Evolutionary conservation across 2,888 invertebrate species (phyloP).

Genomic region (Zygothrica quintamaculata): DNA sequence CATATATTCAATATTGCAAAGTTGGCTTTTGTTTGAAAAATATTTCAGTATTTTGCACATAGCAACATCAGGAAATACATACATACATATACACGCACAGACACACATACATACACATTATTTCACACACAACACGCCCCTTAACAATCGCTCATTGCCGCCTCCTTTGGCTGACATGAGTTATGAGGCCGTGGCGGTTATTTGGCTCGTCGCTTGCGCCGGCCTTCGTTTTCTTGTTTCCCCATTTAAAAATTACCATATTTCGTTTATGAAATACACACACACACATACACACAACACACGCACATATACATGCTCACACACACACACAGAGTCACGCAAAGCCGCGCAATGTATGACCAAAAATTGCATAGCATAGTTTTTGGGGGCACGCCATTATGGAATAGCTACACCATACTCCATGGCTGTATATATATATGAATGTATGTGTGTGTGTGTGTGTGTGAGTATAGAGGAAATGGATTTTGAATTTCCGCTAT

Average conservation of each 20-base stretch:
- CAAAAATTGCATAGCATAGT: conserved; percentile 49
- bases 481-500: conserved; percentile 72
- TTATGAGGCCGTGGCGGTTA: conserved; percentile 61
- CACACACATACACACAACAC: conserved; percentile 13
- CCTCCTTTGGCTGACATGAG: conserved; percentile 56
- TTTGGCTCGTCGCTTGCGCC: conserved; percentile 44
- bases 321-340: conserved; percentile 3
- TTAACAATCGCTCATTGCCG: conserved; percentile 70
- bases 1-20: conserved; percentile 76
- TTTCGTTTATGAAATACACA: conserved; percentile 44
- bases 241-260: conserved; percentile 70
- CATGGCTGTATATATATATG: background rate
- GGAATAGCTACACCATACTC: conserved; percentile 3
- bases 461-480: conserved; percentile 56
- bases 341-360: background rate
- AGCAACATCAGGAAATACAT: conserved; percentile 20
- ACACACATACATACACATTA: conserved; percentile 3
- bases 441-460: conserved; percentile 11
- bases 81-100: conserved; percentile 4
- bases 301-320: conserved; percentile 4
- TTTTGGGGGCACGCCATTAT: conserved; percentile 28
- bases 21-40: conserved; percentile 53
- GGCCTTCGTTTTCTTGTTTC: conserved; percentile 24
- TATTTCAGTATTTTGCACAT: conserved; percentile 41
- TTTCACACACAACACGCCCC: conserved; percentile 17